phyloP scores from a whole-genome alignment of 1,140 invertebrate genomes.

The Aplysia californica region DNA sequence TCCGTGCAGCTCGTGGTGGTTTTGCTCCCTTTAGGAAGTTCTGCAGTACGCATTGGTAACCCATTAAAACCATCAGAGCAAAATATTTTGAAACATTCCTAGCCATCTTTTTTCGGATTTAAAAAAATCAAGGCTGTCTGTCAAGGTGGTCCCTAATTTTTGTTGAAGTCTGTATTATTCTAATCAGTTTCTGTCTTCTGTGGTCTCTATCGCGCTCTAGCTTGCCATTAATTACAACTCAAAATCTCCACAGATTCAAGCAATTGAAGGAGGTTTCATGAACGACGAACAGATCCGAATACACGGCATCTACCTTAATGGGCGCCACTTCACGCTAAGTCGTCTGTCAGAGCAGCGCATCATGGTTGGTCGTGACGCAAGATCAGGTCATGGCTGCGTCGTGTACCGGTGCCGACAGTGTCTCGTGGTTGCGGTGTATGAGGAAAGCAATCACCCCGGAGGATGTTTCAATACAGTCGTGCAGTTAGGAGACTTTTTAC shows the following conservation, averaged over 20 bases:
- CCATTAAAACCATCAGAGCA: no score
- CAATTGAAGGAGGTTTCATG: neutral
- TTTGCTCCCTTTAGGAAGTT: no score
- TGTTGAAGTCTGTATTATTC: no score
- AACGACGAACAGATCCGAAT: neutral
- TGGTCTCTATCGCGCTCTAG: no score
- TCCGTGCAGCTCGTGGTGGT: no score
- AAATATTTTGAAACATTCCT: no score
- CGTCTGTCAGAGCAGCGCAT: constrained; percentile 13
- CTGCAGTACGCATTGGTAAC: no score
- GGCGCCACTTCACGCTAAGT: neutral
- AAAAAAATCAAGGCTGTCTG: no score
- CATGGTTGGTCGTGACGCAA: constrained; percentile 42
- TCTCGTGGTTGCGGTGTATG: constrained; percentile 47
- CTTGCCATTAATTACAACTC: no score
- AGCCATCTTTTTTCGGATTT: neutral
- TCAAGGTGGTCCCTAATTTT: no score
- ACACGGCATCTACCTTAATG: neutral
- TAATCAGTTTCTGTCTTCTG: no score
- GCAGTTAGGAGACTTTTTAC: neutral
- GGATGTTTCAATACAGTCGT: constrained; percentile 37
- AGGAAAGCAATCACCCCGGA: constrained; percentile 43
- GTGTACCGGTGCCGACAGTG: constrained; percentile 43
- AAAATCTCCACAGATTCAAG: neutral
- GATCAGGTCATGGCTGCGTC: constrained; percentile 40